Percentiles rank a stretch among this genome's conserved stretches.
Evolutionary conservation across 2,797 vertebrate species (phyloP).

Genomic region (Protosalanx chinensis): DNA sequence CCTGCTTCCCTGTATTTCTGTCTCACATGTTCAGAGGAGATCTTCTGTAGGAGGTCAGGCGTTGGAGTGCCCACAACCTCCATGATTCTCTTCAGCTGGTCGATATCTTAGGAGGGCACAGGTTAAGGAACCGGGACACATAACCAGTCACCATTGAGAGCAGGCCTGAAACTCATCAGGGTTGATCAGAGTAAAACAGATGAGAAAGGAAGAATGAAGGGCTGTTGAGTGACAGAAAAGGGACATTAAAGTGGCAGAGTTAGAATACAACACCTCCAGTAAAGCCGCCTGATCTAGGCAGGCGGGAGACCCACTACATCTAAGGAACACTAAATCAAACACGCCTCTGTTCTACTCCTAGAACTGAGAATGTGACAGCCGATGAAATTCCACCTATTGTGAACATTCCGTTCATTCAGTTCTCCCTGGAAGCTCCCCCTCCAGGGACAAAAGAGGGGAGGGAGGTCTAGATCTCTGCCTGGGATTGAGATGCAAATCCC

Average conservation of each 20-base stretch:
- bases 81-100: slow-evolving; percentile 98
- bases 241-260: too few relatives aligned
- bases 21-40: slow-evolving; percentile 95
- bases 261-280: too few relatives aligned
- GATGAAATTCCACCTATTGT: slow-evolving; percentile 40
- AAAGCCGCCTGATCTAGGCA: background rate
- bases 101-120: slow-evolving; percentile 78
- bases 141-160: background rate
- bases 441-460: background rate
- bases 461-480: slow-evolving; percentile 1
- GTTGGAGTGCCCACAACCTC: slow-evolving; percentile 96
- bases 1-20: background rate
- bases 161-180: background rate
- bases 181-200: background rate
- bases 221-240: too few relatives aligned
- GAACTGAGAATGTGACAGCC: slow-evolving; percentile 26
- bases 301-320: background rate
- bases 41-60: slow-evolving; percentile 92
- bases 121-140: slow-evolving; percentile 66
- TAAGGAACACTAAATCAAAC: slow-evolving; percentile 41
- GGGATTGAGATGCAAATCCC: slow-evolving; percentile 57
- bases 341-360: slow-evolving; percentile 22
- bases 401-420: slow-evolving; percentile 14
- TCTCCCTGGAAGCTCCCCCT: slow-evolving; percentile 21
- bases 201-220: too few relatives aligned